phyloP scores from a whole-genome alignment of 2,113 vertebrate genomes.

The Regulus satrapa region DNA sequence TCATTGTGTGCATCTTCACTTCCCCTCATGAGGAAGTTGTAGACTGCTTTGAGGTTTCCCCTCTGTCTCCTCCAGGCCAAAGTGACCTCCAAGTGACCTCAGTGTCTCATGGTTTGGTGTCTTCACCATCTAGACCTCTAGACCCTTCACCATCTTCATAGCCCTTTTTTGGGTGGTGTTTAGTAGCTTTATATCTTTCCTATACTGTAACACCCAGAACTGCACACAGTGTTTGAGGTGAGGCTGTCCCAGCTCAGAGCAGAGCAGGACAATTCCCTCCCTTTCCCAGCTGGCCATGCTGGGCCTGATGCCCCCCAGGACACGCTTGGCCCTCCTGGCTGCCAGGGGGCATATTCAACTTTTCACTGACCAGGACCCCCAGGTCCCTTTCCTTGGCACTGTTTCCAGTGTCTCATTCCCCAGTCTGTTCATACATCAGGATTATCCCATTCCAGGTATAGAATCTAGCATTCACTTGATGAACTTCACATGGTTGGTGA shows the following conservation, averaged over 20 bases:
- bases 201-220: background rate
- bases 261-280: background rate
- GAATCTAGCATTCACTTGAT: background rate
- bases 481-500: background rate
- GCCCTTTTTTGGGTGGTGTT: background rate
- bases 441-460: too few relatives aligned
- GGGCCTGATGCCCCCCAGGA: background rate
- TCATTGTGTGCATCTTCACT: background rate
- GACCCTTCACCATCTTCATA: background rate
- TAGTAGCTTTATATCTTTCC: background rate
- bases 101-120: background rate
- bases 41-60: background rate
- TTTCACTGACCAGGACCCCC: background rate
- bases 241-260: background rate
- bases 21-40: background rate
- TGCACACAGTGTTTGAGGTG: accelerated
- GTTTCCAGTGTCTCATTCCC: background rate
- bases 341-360: background rate
- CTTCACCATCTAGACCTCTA: background rate
- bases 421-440: too few relatives aligned
- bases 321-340: accelerated
- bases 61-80: background rate
- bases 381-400: background rate
- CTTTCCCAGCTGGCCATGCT: accelerated
- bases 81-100: background rate